Evolutionary conservation across 2,888 invertebrate genomes (phyloP), one percentile per base, ranked within the genome.

Genomic region (Myopa tessellatipennis): DNA sequence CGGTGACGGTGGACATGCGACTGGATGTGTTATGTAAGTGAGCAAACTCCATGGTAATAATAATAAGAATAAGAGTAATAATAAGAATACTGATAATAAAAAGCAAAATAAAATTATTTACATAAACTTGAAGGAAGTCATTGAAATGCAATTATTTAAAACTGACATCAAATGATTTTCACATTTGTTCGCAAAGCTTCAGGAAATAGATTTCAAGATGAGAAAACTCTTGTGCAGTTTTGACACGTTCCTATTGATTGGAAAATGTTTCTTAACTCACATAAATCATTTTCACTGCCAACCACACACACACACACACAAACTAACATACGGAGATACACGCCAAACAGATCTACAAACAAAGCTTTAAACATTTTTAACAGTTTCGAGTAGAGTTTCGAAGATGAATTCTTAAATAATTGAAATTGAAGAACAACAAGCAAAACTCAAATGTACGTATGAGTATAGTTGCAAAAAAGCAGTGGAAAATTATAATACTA

Each of bases 1-100:
- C 93, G 1, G 90, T 92, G 8, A 91, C 92, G n/a, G 92, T 92
- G 0, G 92, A 93, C 86, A 93, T 93, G 88, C 90, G 91, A 80
- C 88, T 93, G 71, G 93, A 93, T 89, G 93, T 93, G 36, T 86
- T 93, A 34, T 93, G 93, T 93, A 85, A 92, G 93, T 91, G 80
- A 38, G 26, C 14, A 10, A 16, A 55, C 3, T 45, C 10, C 45
- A 45, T 26, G 26, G 26, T 26, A 45, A 45, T 8, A 45, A 45
- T 45, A 45, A 8, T 45, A 3, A 8, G 45, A 6, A 26, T 26
- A 26, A 26, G 26, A 26, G 26, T 26, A 26, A 26, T 26, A 26
- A 26, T 26, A 26, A 26, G 2, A 26, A 26, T 26, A 26, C 26
- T 26, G 26, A 26, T 26, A 26, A 26, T 26, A 26, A 26, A 26